A percentile compares a stretch with the other conserved stretches of the same genome.
Conservation (phyloP, 2,888 invertebrate genomes). For the Athalia circularis region DNA sequence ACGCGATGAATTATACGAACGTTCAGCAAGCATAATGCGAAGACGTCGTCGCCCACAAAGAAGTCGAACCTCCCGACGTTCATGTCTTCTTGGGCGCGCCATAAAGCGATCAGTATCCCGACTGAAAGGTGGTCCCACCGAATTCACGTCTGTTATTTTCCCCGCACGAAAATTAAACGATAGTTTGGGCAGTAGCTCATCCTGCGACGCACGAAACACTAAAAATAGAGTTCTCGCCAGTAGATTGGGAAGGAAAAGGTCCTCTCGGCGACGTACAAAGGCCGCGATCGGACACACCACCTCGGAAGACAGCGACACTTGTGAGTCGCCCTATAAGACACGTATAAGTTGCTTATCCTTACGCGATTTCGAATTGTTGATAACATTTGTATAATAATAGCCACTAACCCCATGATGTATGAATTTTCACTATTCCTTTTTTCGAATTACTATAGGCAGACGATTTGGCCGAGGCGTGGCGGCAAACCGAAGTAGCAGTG, state of each 20-base stretch:
- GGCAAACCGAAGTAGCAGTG: slow-evolving; percentile 76
- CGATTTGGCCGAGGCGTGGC: slow-evolving; percentile 56
- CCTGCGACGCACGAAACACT: slow-evolving; percentile 68
- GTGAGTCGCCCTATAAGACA: slow-evolving; percentile 54
- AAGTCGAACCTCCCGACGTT: slow-evolving; percentile 65
- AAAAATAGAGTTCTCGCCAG: slow-evolving; percentile 65
- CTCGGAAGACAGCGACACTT: slow-evolving; percentile 72
- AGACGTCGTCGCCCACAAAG: slow-evolving; percentile 74
- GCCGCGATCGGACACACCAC: slow-evolving; percentile 65
- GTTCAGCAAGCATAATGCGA: slow-evolving; percentile 92
- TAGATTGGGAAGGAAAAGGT: slow-evolving; percentile 65
- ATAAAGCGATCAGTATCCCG: slow-evolving; percentile 71
- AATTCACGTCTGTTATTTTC: slow-evolving; percentile 74
- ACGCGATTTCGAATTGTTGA: too few species aligned
- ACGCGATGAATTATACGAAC: slow-evolving; percentile 93
- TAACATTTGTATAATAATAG: too few species aligned
- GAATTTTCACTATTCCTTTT: background rate
- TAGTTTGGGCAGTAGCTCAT: slow-evolving; percentile 71
- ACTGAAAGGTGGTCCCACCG: slow-evolving; percentile 69
- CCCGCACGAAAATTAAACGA: slow-evolving; percentile 70
- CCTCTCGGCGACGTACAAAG: slow-evolving; percentile 60
- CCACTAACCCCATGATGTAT: background rate
- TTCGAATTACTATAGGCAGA: slow-evolving; percentile 57
- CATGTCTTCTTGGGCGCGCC: slow-evolving; percentile 69
- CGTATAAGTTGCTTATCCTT: too few species aligned